Evolutionary conservation across 2,888 invertebrate species (phyloP), one percentile per base, ranked within the genome.

Genomic region (Caenorhabditis japonica): DNA sequence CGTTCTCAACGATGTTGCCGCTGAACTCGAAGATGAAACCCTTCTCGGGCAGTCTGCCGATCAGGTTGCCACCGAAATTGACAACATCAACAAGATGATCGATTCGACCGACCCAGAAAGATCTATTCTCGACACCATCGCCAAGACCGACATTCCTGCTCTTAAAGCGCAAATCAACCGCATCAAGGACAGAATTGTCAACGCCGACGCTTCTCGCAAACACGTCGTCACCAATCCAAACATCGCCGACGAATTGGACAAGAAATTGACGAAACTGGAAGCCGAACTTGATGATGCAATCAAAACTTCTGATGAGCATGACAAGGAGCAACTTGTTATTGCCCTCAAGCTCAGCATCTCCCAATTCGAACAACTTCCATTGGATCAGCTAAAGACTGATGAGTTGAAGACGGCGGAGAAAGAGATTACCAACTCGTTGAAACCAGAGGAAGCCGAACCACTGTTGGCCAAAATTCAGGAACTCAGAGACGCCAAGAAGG

Each of bases 11-110:
- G 77, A 75, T 19, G 27, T 80, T 36, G 56, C 44, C 36, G 46
- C 56, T 27, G 79, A 79, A 36, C 58, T 77, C 41, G 70, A 75
- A 23, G 77, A 77, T 49, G 77, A 79, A 39, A 60, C 75, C 46
- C 66, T 79, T 53, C 56, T 79, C 36, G 60, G 52, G 44, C 78
- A 82, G n/a, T 76, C 64, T 39, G 53, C 53, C 38, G 38, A 38
- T 53, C 39, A 39, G 38, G 53, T 53, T 39, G 53, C 53, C 38
- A 53, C 38, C n/a, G 53, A 53, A 53, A 53, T 53, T n/a, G 39
- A 38, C 12, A 27, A 39, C 25, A 53, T 53, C 39, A 53, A 25
- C 39, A 25, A 38, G 39, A 39, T 39, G 38, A 39, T 39, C 25
- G 53, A 38, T 15, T 38, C 39, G n/a, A 43, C 19, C 27, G 53